Percentiles rank a stretch among this genome's conserved stretches.
phyloP scores from a whole-genome alignment of 2,113 vertebrate genomes.

The Burhinus oedicnemus region DNA sequence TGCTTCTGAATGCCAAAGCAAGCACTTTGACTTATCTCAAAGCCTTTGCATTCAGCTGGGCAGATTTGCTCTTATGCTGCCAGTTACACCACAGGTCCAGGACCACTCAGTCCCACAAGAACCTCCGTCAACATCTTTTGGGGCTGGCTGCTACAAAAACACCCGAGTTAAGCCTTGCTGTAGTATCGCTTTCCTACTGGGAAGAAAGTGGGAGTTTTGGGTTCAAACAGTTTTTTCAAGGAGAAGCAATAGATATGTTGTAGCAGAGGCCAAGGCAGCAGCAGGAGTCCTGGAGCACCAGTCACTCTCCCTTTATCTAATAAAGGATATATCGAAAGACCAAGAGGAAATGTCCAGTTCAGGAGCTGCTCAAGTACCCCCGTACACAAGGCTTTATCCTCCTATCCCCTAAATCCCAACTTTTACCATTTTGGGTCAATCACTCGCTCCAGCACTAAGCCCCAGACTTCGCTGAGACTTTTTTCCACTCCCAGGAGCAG shows the following conservation, averaged over 20 bases:
- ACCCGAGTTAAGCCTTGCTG: not conserved
- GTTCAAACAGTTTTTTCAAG: not conserved
- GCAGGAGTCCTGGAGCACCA: not conserved
- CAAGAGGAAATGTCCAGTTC: not conserved
- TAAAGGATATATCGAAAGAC: not conserved
- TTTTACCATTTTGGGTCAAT: not conserved
- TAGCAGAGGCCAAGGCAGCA: not conserved
- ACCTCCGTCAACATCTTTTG: not conserved
- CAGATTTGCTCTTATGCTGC: not conserved
- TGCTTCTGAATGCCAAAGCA: conserved; percentile 11
- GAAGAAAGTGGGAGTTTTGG: not conserved
- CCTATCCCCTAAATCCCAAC: not conserved
- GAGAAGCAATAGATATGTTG: not conserved
- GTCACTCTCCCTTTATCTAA: not conserved
- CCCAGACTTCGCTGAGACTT: not conserved
- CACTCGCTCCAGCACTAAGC: not conserved
- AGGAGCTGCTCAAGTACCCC: not conserved
- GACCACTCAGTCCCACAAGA: not conserved
- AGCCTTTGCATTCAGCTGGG: not conserved
- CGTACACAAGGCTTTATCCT: not conserved
- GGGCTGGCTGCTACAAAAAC: not conserved
- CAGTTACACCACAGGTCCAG: not conserved
- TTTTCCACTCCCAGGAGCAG: not conserved
- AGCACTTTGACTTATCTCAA: conserved; percentile 3
- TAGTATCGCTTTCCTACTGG: not conserved